Percentiles rank a stretch among this genome's conserved stretches.
Evolutionary conservation across 2,888 invertebrate species (phyloP).

Genomic region (Drosophila sordidapex): DNA sequence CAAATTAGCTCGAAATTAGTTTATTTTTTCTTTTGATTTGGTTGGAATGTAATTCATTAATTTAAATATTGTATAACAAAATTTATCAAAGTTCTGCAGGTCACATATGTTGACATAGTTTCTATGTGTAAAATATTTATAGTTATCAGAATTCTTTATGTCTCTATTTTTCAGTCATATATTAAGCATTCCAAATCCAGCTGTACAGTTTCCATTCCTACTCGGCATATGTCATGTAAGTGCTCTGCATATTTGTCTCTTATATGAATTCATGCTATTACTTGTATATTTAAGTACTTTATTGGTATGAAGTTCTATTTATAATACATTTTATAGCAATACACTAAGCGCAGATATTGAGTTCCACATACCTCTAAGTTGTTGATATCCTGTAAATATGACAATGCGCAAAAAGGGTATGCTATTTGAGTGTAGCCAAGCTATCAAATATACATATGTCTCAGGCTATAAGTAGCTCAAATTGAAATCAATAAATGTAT

Average conservation of each 20-base stretch:
- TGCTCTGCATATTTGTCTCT: neutral
- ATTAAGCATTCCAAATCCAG: neutral
- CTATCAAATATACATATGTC: neutral
- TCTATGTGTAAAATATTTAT: neutral
- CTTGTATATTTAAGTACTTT: constrained; percentile 22
- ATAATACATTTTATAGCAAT: constrained; percentile 12
- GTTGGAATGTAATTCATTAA: neutral
- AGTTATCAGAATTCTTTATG: neutral
- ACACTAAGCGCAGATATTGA: neutral
- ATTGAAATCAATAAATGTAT: neutral
- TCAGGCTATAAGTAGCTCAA: neutral
- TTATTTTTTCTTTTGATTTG: too few relatives aligned
- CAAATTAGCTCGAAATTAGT: neutral
- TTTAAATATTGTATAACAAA: neutral
- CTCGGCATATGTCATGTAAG: neutral
- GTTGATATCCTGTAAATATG: constrained; percentile 17
- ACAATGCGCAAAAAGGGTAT: neutral
- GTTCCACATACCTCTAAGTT: neutral
- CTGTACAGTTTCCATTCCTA: neutral
- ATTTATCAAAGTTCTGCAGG: neutral
- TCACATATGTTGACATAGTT: neutral
- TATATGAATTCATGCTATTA: constrained; percentile 14
- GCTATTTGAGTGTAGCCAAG: neutral
- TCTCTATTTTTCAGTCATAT: neutral
- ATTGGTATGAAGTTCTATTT: constrained; percentile 33